Conservation (phyloP, 2,888 invertebrate genomes). For the Sesia apiformis region DNA sequence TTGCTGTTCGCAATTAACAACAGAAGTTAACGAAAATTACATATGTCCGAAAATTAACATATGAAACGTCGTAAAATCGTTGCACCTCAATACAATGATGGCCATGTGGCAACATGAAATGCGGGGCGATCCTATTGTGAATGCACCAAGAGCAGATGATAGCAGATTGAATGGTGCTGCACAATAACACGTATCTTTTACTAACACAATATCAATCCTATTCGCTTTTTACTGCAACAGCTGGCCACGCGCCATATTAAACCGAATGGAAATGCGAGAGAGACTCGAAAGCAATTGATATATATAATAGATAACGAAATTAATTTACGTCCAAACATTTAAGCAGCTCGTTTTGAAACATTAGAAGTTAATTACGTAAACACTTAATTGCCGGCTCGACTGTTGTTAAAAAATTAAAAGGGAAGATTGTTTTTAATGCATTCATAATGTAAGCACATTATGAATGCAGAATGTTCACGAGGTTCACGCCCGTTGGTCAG, state of each 20-base stretch:
- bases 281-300: slow-evolving; percentile 2
- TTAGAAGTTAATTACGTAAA: slow-evolving; percentile 49
- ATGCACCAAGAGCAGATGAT: slow-evolving; percentile 34
- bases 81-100: slow-evolving; percentile 4
- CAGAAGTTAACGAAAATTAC: too few relatives aligned
- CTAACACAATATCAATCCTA: slow-evolving; percentile 31
- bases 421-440: slow-evolving; percentile 30
- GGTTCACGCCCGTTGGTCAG: slow-evolving; percentile 33
- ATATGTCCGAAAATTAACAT: background rate
- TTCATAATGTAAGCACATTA: slow-evolving; percentile 43
- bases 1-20: too few relatives aligned
- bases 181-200: slow-evolving; percentile 31
- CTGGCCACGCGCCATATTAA: slow-evolving; percentile 33
- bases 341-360: slow-evolving; percentile 37
- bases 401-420: slow-evolving; percentile 27
- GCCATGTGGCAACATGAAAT: slow-evolving; percentile 13
- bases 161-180: slow-evolving; percentile 35
- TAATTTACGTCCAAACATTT: slow-evolving; percentile 39
- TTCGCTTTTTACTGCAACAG: slow-evolving; percentile 42
- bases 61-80: slow-evolving; percentile 1
- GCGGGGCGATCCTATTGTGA: slow-evolving; percentile 11
- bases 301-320: slow-evolving; percentile 22
- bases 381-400: slow-evolving; percentile 31
- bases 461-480: too few relatives aligned
- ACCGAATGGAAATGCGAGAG: background rate